Evolutionary conservation across 1,140 invertebrate species (phyloP).

Genomic region (Plutomurus gul): DNA sequence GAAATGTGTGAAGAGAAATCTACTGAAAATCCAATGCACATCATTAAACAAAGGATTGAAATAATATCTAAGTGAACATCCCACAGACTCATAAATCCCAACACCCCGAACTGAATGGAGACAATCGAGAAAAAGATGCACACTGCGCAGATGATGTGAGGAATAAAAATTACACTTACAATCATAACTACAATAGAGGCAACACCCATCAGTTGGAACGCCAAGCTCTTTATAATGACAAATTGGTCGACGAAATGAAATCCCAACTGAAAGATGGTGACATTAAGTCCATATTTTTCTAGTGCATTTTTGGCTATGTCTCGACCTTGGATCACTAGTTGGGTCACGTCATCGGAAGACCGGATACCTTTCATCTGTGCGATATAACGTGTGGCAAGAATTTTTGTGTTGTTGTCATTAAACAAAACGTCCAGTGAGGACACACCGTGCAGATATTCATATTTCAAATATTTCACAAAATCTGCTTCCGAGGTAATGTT

Average conservation of each 20-base stretch:
- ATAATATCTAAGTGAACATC: background rate
- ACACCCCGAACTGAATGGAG: background rate
- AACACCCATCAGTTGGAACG: background rate
- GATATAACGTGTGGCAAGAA: background rate
- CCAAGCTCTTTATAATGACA: background rate
- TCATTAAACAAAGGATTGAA: background rate
- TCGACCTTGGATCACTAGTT: slow-evolving; percentile 57
- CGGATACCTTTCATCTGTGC: background rate
- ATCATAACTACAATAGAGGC: background rate
- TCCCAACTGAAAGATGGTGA: background rate
- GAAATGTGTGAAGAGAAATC: background rate
- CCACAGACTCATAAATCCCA: background rate
- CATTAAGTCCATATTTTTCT: background rate
- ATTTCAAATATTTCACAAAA: background rate
- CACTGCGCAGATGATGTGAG: background rate
- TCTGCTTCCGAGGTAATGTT: background rate
- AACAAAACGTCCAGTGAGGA: background rate
- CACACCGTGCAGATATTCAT: background rate
- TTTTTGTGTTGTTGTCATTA: background rate
- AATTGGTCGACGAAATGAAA: slow-evolving; percentile 1
- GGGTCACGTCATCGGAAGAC: background rate
- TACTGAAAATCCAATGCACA: background rate
- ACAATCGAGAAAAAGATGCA: background rate
- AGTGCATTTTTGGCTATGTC: background rate
- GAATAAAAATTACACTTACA: background rate